Evolutionary conservation across 2,113 vertebrate genomes (phyloP).

Genomic region (Sinocyclocheilus anophthalmus): DNA sequence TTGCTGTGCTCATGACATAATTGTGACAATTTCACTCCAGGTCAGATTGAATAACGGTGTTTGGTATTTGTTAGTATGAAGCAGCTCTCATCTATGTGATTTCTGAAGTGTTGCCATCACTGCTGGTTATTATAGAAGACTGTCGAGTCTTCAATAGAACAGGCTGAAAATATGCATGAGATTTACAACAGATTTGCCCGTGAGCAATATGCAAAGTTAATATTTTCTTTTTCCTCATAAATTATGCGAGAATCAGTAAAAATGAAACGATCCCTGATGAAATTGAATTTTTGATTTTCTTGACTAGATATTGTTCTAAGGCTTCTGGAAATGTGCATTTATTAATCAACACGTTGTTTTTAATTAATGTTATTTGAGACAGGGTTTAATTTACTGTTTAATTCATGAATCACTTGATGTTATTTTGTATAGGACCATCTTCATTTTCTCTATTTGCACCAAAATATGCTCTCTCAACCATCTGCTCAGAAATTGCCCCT

Average conservation of each 20-base stretch:
- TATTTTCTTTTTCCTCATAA: slow-evolving; percentile 50
- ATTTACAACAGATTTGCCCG: slow-evolving; percentile 37
- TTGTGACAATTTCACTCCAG: not conserved
- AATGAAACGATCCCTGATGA: slow-evolving; percentile 28
- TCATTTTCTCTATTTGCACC: slow-evolving; percentile 5
- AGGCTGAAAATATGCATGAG: slow-evolving; percentile 6
- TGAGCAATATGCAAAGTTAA: slow-evolving; percentile 45
- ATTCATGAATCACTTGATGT: slow-evolving; percentile 43
- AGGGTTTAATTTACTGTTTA: slow-evolving; percentile 25
- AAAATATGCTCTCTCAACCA: not conserved
- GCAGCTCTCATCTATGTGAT: not conserved
- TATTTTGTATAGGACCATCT: not conserved
- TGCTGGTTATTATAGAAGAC: not conserved
- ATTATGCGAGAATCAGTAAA: slow-evolving; percentile 51
- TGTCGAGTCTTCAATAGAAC: not conserved
- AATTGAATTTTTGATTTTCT: slow-evolving; percentile 38
- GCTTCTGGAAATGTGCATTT: slow-evolving; percentile 31
- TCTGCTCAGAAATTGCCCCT: not conserved
- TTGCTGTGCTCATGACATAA: not conserved
- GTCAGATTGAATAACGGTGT: not conserved
- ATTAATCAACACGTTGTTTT: slow-evolving; percentile 39
- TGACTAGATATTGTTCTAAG: slow-evolving; percentile 41
- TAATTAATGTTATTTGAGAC: slow-evolving; percentile 20
- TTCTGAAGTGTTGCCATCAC: not conserved
- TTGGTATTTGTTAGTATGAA: not conserved